Conservation (phyloP, 2,888 invertebrate genomes). For the Philaethria dido region DNA sequence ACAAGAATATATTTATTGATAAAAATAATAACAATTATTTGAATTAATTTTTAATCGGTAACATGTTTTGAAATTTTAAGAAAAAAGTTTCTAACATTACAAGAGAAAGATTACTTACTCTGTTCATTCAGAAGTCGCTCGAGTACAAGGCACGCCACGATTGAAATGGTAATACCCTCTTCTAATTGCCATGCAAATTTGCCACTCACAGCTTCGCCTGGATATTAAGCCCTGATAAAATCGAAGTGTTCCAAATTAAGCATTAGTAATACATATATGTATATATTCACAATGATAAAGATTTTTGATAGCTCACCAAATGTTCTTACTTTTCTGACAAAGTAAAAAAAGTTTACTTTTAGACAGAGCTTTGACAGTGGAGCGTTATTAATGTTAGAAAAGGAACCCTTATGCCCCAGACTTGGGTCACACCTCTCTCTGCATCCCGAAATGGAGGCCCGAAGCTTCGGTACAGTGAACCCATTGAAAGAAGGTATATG, state of each 20-base stretch:
- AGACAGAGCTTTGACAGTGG: background rate
- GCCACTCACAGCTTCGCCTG: constrained; percentile 12
- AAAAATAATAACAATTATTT: background rate
- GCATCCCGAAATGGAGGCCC: no score
- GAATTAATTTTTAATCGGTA: background rate
- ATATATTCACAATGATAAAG: constrained; percentile 1
- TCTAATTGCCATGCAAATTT: constrained; percentile 20
- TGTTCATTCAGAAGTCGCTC: constrained; percentile 13
- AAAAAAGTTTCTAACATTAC: constrained; percentile 7
- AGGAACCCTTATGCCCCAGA: background rate
- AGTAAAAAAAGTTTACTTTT: no score
- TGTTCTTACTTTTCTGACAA: background rate
- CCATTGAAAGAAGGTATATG: background rate
- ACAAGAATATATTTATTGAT: background rate
- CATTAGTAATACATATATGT: constrained; percentile 9
- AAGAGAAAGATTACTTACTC: constrained; percentile 1
- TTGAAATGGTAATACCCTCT: constrained; percentile 18
- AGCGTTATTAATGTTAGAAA: background rate
- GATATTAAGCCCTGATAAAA: constrained; percentile 14
- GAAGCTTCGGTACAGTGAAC: background rate
- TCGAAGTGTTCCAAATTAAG: constrained; percentile 8
- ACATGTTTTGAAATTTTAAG: background rate
- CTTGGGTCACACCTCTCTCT: background rate
- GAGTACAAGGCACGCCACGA: constrained; percentile 18
- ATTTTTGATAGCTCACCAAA: constrained; percentile 7